Conservation (phyloP, 2,113 vertebrate genomes). For the Dasyurus viverrinus region DNA sequence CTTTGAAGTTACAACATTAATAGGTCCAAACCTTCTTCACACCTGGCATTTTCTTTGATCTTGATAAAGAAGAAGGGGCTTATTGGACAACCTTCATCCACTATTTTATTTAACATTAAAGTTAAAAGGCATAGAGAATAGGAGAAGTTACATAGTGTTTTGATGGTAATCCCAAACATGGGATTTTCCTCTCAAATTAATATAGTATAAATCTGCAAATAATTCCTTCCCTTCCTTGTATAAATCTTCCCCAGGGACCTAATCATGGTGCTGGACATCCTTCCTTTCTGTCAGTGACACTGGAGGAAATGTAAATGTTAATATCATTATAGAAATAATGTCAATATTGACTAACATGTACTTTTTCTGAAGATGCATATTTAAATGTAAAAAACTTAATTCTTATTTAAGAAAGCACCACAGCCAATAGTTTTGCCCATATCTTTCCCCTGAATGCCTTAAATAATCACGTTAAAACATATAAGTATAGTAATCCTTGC, state of each 20-base stretch:
- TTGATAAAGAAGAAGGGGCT: not conserved
- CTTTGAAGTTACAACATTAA: not conserved
- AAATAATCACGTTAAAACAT: not conserved
- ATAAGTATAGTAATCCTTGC: conserved; percentile 16
- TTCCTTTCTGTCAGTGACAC: conserved; percentile 29
- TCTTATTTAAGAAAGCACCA: not conserved
- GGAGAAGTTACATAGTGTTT: not conserved
- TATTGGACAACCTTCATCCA: not conserved
- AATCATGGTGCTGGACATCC: conserved; percentile 33
- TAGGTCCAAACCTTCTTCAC: not conserved
- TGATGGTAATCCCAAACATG: not conserved
- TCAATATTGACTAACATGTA: not conserved
- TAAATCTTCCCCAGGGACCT: conserved; percentile 9
- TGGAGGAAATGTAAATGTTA: conserved; percentile 54
- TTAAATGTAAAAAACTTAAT: not conserved
- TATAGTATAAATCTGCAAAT: conserved; percentile 19
- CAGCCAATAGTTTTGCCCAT: not conserved
- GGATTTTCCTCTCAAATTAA: conserved; percentile 26
- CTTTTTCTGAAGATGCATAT: not conserved
- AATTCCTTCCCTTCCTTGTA: conserved; percentile 17
- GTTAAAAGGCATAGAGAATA: not conserved
- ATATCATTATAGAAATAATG: not conserved
- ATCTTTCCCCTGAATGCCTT: not conserved
- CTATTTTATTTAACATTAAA: conserved; percentile 6
- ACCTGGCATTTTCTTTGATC: conserved; percentile 13